Base-by-base conservation (phyloP, 1,140 invertebrate species). In the Bombus fervidus region DNA sequence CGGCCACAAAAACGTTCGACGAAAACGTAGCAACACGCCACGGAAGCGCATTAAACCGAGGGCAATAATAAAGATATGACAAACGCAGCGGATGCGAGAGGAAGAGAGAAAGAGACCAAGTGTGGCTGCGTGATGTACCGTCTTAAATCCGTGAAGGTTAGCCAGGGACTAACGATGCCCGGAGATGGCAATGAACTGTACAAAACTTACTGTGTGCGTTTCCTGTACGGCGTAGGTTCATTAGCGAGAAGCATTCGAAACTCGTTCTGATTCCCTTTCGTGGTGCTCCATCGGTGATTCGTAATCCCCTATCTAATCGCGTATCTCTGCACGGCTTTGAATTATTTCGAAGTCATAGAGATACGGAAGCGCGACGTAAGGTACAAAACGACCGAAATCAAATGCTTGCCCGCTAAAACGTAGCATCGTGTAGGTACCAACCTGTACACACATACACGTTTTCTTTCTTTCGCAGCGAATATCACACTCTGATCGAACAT, bases 81-180 rank as follows among this genome's bases (percentile, higher is more conserved):
- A 82, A 86, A 86, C 81, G 75, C 66, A 59, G 76, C 74, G 83
- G 31, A 68, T 77, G 76, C 25, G 71, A 12, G 59, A 66, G 47
- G 18, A 6, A 53, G 47, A 2, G 18, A 18, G 47, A 18, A 12
- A 64, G 28, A 64, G 28, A 13, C 12, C 25, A 41, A 64, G 53
- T n/a, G 15, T 18, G 59, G 64, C 62, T 47, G 59, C 66, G 76
- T 83, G 76, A 71, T 43, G 77, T 89, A 88, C 87, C 76, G 53
- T 89, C 80, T 88, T 81, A 88, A 78, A 88, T 89, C 84, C 74
- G 78, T 64, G 83, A 86, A 88, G 78, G 83, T 89, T 75, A 80
- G 8, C 59, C 75, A 66, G 47, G 77, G 83, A 89, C 83, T 88
- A 89, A 88, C 81, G 87, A 88, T 87, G 76, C 86, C 62, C 76